Conservation (phyloP, 2,797 vertebrate genomes). For the Gobionotothen gibberifrons region DNA sequence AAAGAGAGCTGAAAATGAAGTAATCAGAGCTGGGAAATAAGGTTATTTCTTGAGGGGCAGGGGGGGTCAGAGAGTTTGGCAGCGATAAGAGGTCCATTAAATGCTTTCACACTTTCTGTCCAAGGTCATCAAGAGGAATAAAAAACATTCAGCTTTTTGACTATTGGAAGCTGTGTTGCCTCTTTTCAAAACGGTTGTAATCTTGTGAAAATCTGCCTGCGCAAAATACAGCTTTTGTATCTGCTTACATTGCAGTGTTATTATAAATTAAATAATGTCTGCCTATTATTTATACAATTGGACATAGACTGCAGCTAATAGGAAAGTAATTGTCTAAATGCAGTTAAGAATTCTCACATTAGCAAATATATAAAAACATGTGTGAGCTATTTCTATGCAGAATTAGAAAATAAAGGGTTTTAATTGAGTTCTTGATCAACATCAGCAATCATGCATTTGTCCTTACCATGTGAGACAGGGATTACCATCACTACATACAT, state of each 20-base stretch:
- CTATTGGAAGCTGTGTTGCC: background rate
- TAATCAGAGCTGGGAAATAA: slow-evolving; percentile 52
- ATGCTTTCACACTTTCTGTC: slow-evolving; percentile 1
- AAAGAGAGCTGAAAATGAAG: slow-evolving; percentile 57
- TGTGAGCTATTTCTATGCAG: background rate
- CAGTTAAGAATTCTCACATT: slow-evolving; percentile 20
- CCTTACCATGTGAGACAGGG: background rate
- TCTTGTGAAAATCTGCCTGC: slow-evolving; percentile 3
- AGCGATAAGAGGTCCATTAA: slow-evolving; percentile 6
- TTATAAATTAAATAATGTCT: background rate
- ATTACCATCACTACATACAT: background rate
- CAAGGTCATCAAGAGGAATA: background rate
- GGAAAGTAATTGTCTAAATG: slow-evolving; percentile 55
- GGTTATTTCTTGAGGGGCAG: slow-evolving; percentile 30
- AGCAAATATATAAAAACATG: background rate
- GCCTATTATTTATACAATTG: slow-evolving; percentile 20
- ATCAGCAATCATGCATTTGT: background rate
- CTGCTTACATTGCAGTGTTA: background rate
- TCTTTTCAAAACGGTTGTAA: slow-evolving; percentile 4
- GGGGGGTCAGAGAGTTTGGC: slow-evolving; percentile 21
- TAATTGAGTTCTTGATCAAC: background rate
- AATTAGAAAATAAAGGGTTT: background rate
- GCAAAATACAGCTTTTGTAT: background rate
- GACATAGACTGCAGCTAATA: slow-evolving; percentile 52
- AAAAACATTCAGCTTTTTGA: background rate